Conservation (phyloP, 1,140 invertebrate species). For the Cherax quadricarinatus region DNA sequence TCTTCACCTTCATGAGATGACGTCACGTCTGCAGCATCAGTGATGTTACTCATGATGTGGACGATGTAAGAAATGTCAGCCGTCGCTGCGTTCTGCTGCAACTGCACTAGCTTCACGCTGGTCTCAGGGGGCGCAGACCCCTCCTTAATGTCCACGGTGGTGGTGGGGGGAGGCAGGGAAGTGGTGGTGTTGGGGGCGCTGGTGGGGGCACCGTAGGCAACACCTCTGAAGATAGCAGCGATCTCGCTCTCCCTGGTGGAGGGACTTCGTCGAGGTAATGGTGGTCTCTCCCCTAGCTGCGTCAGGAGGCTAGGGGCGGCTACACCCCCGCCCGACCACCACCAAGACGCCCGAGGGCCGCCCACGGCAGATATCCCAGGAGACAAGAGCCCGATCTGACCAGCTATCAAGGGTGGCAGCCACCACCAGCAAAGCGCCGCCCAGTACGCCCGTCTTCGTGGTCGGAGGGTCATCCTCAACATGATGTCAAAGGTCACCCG, state of each 20-base stretch:
- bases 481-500: not conserved
- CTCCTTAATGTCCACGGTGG: slow-evolving; percentile 2
- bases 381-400: slow-evolving; percentile 24
- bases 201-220: slow-evolving; percentile 62
- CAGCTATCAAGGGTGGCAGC: not conserved
- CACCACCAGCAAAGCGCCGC: slow-evolving; percentile 3
- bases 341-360: not conserved
- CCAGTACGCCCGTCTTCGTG: not conserved
- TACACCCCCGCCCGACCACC: too few species aligned
- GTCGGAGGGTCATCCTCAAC: not conserved
- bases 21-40: not conserved
- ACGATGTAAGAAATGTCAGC: not conserved
- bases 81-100: not conserved
- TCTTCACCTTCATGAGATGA: too few species aligned
- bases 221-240: slow-evolving; percentile 60
- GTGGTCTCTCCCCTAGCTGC: not conserved
- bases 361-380: not conserved
- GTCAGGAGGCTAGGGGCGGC: not conserved
- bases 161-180: not conserved
- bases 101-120: not conserved
- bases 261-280: slow-evolving; percentile 20
- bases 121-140: not conserved
- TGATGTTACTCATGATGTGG: not conserved
- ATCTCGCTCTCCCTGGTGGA: slow-evolving; percentile 53
- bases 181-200: not conserved